Percentiles rank a stretch among this genome's conserved stretches.
Conservation (phyloP, 2,888 invertebrate species). For the Cenopis cana region DNA sequence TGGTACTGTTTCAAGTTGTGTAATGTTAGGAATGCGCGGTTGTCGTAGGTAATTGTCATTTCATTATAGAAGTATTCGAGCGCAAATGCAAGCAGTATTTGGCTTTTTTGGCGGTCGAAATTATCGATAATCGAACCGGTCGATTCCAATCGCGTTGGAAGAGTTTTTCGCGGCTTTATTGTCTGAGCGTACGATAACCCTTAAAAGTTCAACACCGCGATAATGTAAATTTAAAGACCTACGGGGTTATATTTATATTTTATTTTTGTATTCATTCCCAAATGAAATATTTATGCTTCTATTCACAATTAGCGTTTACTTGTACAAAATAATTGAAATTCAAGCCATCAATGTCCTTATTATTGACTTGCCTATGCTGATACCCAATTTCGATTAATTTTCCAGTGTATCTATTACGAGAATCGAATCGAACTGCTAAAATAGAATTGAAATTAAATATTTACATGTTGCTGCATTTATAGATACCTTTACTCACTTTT, state of each 20-base stretch:
- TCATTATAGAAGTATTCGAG: conserved; percentile 81
- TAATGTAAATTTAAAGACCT: neutral
- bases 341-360: neutral
- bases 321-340: no score
- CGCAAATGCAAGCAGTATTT: conserved; percentile 60
- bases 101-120: conserved; percentile 74
- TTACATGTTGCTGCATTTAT: no score
- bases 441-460: no score
- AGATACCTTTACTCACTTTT: no score
- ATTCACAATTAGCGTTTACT: neutral
- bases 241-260: neutral
- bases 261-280: neutral
- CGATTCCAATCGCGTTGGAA: conserved; percentile 70
- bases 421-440: no score
- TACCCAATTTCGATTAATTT: neutral
- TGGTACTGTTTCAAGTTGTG: conserved; percentile 53
- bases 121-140: conserved; percentile 78
- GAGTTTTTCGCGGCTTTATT: conserved; percentile 47
- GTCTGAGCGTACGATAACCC: conserved; percentile 23
- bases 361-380: neutral
- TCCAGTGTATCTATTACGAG: neutral
- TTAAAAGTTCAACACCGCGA: neutral
- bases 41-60: conserved; percentile 80
- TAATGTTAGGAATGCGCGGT: conserved; percentile 66
- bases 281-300: neutral